A percentile compares a stretch with the other conserved stretches of the same genome.
Evolutionary conservation across 2,888 invertebrate species (phyloP).

Genomic region (Mermis nigrescens): DNA sequence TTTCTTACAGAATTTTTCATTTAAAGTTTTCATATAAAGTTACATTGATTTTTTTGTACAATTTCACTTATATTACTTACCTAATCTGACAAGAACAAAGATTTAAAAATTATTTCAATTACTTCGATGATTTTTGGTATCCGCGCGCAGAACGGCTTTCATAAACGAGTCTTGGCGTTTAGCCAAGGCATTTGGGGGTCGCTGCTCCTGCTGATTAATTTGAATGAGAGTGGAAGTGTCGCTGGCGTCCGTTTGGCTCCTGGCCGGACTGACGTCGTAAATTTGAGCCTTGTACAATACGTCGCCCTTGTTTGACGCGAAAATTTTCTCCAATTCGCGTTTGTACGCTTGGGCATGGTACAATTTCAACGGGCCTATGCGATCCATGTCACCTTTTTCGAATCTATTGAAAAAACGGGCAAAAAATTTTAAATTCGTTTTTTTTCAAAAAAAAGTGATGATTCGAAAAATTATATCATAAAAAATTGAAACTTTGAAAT

Average conservation of each 20-base stretch:
- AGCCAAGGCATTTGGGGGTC: too few relatives aligned
- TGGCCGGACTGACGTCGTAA: slow-evolving; percentile 6
- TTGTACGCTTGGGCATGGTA: slow-evolving; percentile 14
- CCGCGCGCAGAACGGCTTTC: background rate
- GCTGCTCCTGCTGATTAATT: too few relatives aligned
- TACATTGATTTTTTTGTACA: too few relatives aligned
- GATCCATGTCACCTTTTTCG: slow-evolving; percentile 8
- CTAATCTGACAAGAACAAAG: background rate
- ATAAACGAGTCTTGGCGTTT: background rate
- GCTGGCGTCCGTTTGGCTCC: too few relatives aligned
- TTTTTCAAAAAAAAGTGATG: too few relatives aligned
- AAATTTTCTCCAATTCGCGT: slow-evolving; percentile 11
- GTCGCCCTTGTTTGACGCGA: background rate
- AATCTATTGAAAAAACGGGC: slow-evolving; percentile 3
- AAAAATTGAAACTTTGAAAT: too few relatives aligned
- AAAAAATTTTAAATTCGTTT: too few relatives aligned
- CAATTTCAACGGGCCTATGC: slow-evolving; percentile 12
- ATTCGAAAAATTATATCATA: too few relatives aligned
- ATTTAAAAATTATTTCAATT: background rate
- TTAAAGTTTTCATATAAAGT: too few relatives aligned
- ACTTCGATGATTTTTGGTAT: background rate
- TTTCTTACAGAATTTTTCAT: too few relatives aligned
- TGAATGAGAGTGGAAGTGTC: too few relatives aligned
- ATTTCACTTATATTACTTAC: too few relatives aligned
- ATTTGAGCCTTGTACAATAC: slow-evolving; percentile 7